Conservation (phyloP, 2,888 invertebrate genomes). For the Caenorhabditis becei region DNA sequence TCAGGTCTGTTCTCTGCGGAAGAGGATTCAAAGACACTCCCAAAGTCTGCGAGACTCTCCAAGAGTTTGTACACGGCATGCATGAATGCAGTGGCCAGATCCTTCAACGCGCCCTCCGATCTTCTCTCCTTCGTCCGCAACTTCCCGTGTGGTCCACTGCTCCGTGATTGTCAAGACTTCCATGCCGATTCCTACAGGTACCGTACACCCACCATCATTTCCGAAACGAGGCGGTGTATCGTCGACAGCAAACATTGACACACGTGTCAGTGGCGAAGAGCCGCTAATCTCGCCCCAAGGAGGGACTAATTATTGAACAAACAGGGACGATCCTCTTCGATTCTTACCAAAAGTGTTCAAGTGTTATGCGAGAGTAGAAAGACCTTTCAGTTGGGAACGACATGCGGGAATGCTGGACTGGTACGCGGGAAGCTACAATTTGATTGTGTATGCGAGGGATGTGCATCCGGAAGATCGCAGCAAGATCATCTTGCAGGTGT, state of each 20-base stretch:
- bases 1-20: conserved; percentile 49
- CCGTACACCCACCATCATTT: conserved; percentile 43
- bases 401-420: conserved; percentile 72
- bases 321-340: conserved; percentile 17
- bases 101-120: conserved; percentile 62
- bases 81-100: conserved; percentile 65
- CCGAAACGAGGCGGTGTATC: conserved; percentile 26
- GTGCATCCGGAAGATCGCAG: conserved; percentile 67
- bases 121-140: conserved; percentile 66
- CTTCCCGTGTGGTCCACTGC: conserved; percentile 72
- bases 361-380: conserved; percentile 2
- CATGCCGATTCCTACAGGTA: conserved; percentile 67
- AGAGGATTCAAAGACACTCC: conserved; percentile 43
- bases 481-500: conserved; percentile 66
- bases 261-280: conserved; percentile 63
- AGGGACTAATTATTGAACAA: conserved; percentile 61
- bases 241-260: conserved; percentile 53
- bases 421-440: conserved; percentile 66
- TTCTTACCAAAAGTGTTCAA: conserved; percentile 29
- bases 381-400: conserved; percentile 71
- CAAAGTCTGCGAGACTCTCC: conserved; percentile 53
- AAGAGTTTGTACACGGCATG: conserved; percentile 58
- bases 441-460: conserved; percentile 68
- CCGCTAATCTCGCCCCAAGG: conserved; percentile 55
- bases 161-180: conserved; percentile 69